phyloP scores from a whole-genome alignment of 2,797 vertebrate genomes.

The Euphonia xanthogaster region DNA sequence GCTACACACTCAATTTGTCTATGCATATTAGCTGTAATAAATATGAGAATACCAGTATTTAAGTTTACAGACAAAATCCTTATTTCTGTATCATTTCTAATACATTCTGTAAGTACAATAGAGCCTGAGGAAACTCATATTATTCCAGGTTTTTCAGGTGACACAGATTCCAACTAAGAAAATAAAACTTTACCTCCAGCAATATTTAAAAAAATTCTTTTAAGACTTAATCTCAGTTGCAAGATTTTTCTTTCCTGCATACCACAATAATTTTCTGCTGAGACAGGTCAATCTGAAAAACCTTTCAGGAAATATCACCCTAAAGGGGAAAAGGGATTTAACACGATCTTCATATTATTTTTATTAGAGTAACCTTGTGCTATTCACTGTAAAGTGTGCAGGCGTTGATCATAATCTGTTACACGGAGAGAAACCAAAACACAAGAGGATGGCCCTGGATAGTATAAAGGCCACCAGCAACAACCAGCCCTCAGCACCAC shows the following conservation, averaged over 20 bases:
- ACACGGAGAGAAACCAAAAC: not conserved
- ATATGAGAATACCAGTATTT: not conserved
- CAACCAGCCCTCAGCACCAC: not conserved
- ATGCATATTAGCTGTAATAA: not conserved
- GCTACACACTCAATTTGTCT: not conserved
- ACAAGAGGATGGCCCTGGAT: not conserved
- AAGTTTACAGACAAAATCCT: not conserved
- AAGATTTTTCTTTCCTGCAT: not conserved
- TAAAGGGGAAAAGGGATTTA: not conserved
- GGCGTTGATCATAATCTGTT: accelerated
- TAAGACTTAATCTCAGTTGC: not conserved
- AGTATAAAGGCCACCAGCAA: not conserved
- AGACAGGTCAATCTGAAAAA: not conserved
- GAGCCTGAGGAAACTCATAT: not conserved
- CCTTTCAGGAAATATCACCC: not conserved
- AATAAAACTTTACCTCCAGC: not conserved
- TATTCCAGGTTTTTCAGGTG: not conserved
- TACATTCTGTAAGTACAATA: not conserved
- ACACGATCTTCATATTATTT: not conserved
- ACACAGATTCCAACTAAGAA: not conserved
- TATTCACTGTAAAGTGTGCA: not conserved
- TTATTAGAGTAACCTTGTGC: not conserved
- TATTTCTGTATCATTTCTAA: not conserved
- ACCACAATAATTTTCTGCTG: not conserved
- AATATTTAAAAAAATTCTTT: not conserved